Conservation (phyloP, 2,113 vertebrate genomes). For the Bubo scandiacus region DNA sequence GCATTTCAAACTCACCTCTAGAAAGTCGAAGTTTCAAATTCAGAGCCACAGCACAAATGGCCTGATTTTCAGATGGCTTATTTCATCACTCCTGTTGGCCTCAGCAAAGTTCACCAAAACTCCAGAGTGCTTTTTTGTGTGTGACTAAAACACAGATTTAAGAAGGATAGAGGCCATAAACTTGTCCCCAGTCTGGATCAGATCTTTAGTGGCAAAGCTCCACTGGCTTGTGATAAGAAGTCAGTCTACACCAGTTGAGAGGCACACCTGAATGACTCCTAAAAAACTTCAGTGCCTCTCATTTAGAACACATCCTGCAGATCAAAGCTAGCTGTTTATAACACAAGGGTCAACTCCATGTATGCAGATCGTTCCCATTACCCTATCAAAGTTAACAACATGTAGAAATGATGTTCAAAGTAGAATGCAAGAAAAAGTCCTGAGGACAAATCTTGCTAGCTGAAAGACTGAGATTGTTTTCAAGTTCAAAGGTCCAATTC, state of each 20-base stretch:
- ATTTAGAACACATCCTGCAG: background rate
- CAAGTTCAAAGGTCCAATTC: background rate
- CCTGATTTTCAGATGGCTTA: background rate
- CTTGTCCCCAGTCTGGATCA: background rate
- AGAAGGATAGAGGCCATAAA: background rate
- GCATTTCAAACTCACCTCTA: rapidly evolving
- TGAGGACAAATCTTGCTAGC: background rate
- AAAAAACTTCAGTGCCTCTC: background rate
- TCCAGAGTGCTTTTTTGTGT: background rate
- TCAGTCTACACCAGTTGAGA: background rate
- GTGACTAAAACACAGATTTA: background rate
- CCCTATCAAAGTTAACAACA: background rate
- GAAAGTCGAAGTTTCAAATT: rapidly evolving
- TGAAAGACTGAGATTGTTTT: background rate
- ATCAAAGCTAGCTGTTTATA: background rate
- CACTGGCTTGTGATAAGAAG: background rate
- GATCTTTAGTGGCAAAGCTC: background rate
- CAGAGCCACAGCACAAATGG: rapidly evolving
- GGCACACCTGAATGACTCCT: background rate
- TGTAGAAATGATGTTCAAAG: background rate
- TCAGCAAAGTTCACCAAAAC: background rate
- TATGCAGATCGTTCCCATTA: background rate
- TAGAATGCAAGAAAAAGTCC: background rate
- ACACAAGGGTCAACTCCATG: background rate
- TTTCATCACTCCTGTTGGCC: background rate